Conservation (phyloP, 2,888 invertebrate genomes). For the Drosophila pseudotakahashii region DNA sequence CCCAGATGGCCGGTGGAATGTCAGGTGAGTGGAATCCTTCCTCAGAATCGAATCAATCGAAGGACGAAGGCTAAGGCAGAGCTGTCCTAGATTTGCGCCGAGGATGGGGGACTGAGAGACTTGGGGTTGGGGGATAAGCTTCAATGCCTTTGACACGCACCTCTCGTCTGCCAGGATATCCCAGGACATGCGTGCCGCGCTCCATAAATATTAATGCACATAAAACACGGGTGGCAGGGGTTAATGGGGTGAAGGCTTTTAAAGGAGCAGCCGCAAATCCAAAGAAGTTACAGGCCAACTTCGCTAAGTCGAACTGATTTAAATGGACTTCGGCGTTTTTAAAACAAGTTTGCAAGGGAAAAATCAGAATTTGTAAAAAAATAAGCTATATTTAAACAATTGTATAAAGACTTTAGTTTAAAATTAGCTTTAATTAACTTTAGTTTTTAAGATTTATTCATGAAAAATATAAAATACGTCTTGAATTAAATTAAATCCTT, state of each 20-base stretch:
- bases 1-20: constrained; percentile 95
- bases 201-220: constrained; percentile 53
- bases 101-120: background rate
- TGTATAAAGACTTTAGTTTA: too few species aligned
- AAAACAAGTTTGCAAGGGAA: background rate
- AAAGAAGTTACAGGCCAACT: constrained; percentile 2
- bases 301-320: background rate
- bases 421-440: too few species aligned
- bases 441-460: too few species aligned
- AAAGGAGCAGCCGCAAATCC: constrained; percentile 10
- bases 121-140: constrained; percentile 18
- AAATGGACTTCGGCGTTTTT: background rate
- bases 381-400: too few species aligned
- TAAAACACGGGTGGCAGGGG: constrained; percentile 14
- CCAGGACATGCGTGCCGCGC: constrained; percentile 39
- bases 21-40: constrained; percentile 86
- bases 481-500: too few species aligned
- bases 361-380: too few species aligned
- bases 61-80: constrained; percentile 11
- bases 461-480: too few species aligned
- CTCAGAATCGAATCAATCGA: constrained; percentile 1
- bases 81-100: constrained; percentile 19
- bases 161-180: constrained; percentile 34
- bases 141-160: constrained; percentile 48
- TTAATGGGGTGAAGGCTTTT: constrained; percentile 12